These are phyloP conservation scores for Crossocerus cetratus DNA, from an alignment of 2,888 invertebrate species.

Conservation along the genomic window DNA sequence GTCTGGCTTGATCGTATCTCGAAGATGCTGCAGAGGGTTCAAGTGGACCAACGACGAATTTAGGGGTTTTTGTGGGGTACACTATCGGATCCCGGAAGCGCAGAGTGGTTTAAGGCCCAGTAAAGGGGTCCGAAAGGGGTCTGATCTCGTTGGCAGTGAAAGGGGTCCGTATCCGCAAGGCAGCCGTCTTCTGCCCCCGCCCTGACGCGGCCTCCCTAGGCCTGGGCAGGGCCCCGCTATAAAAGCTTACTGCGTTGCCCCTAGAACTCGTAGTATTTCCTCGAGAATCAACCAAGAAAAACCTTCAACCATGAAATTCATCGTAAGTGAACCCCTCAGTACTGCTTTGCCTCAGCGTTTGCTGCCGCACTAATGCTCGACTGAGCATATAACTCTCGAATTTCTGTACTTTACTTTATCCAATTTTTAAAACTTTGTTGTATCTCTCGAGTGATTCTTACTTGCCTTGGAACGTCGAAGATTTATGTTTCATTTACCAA, in stretches of 20 bases:
- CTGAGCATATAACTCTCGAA: too few relatives aligned
- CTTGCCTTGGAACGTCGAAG: too few relatives aligned
- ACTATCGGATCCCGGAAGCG: too few relatives aligned
- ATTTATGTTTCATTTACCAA: too few relatives aligned
- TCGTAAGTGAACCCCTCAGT: constrained; percentile 68
- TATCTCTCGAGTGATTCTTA: too few relatives aligned
- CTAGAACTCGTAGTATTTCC: constrained; percentile 73
- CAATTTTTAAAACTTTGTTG: too few relatives aligned
- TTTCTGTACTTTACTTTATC: too few relatives aligned
- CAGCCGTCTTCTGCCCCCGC: constrained; percentile 69
- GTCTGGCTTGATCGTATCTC: neutral
- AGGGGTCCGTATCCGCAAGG: constrained; percentile 69
- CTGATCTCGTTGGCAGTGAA: constrained; percentile 65
- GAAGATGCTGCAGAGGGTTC: too few relatives aligned
- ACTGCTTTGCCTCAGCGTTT: neutral
- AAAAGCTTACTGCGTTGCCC: constrained; percentile 75
- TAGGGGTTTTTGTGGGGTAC: too few relatives aligned
- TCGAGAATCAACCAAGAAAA: constrained; percentile 73
- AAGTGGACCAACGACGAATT: too few relatives aligned
- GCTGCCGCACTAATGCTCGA: too few relatives aligned
- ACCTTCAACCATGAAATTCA: constrained; percentile 73
- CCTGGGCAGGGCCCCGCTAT: constrained; percentile 74
- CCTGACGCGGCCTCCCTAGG: constrained; percentile 63
- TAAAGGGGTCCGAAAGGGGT: constrained; percentile 65
- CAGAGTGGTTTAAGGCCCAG: constrained; percentile 23